Evolutionary conservation across 2,888 invertebrate species (phyloP), one percentile per base, ranked within the genome.

Genomic region (Hirtodrosophila alboralis): DNA sequence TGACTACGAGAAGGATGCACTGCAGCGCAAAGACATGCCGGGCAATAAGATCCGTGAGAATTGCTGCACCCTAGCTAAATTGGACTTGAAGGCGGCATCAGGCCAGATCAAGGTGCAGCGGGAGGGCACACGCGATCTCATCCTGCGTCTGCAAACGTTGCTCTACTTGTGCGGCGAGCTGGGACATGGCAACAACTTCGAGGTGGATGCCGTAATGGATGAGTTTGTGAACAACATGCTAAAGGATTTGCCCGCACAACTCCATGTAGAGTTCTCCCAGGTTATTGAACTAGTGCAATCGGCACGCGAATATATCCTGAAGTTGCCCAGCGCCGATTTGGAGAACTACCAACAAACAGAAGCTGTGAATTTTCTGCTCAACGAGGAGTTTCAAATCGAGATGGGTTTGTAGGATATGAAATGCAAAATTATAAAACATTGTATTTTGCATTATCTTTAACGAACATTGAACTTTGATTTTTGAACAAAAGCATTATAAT

Each of bases 131-230:
- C 30, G 40, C 0, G 54, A 56, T 9, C 14, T 78, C 7, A 47
- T 83, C 3, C 12, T 66, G 1, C 53, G 53, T 1, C 16, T 78
- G 4, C 76, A 76, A 14, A 76, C 74, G 0, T 4, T 83, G 0
- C 36, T 83, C 1, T 61, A 79, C 14, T 5, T 78, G 2, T 65
- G 43, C 12, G 62, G 53, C 1, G 59, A 67, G 8, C 8, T 79
- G 36, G 53, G 64, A 0, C 23, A 53, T 5, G 52, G 56, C 8
- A 64, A 65, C 7, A 36, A 60, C n/a, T 2, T 13, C n/a, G 63
- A 73, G 4, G 51, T 75, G 37, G 60, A 58, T 7, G 14, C 37
- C 1, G 31, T 64, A 0, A 16, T 78, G 4, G 47, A 60, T 2
- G 63, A 64, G 1, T 33, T 60, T 9, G 16, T 75, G 4, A 7